A percentile compares a stretch with the other conserved stretches of the same genome.
phyloP scores from a whole-genome alignment of 2,113 vertebrate genomes.

The Ia io region DNA sequence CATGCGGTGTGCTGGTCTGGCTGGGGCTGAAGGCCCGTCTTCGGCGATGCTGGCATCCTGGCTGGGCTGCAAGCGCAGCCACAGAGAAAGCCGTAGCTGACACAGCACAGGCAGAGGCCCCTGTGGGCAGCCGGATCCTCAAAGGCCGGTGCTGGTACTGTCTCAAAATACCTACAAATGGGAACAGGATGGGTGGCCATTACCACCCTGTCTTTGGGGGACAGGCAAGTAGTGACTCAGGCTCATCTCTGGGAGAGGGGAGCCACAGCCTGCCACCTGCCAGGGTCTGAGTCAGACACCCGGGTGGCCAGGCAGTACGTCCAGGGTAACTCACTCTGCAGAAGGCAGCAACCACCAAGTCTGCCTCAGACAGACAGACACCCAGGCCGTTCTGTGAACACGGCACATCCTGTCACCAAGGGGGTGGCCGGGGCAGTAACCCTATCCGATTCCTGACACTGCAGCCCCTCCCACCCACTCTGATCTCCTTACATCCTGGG shows the following conservation, averaged over 20 bases:
- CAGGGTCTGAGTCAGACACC: slow-evolving; percentile 6
- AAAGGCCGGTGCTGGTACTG: background rate
- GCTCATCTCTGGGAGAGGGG: background rate
- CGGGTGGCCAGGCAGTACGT: background rate
- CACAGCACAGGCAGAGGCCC: rapidly evolving
- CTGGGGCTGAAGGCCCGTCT: background rate
- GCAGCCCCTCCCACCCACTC: slow-evolving; percentile 38
- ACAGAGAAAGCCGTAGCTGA: background rate
- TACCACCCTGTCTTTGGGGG: background rate
- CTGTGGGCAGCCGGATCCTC: background rate
- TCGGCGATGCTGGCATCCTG: background rate
- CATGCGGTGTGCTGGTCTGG: rapidly evolving
- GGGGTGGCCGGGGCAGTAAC: slow-evolving; percentile 18
- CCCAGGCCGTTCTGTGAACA: background rate
- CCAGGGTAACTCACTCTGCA: too few species aligned
- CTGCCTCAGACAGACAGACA: background rate
- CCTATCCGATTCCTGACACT: slow-evolving; percentile 56
- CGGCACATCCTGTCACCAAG: slow-evolving; percentile 48
- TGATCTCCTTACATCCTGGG: slow-evolving; percentile 73
- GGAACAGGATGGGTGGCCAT: background rate
- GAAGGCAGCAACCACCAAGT: background rate
- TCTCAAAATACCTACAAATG: background rate
- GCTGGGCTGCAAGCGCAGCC: background rate
- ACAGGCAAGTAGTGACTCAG: background rate
- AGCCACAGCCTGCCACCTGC: rapidly evolving